Base-by-base conservation (phyloP, 1,140 invertebrate species). In the Orius insidiosus region DNA sequence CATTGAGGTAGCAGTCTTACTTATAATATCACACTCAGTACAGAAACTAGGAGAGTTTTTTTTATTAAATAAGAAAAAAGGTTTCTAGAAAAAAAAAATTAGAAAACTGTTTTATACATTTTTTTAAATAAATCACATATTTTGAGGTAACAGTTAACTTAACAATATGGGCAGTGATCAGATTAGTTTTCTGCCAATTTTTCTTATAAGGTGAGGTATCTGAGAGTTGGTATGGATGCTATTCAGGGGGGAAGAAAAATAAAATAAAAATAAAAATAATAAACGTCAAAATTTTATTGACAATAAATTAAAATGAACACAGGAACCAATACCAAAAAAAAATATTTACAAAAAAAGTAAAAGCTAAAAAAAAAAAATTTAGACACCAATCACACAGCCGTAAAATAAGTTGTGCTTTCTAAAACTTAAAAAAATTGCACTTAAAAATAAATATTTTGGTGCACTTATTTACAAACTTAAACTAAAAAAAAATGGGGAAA, bases 131-230 rank as follows among this genome's bases (percentile, higher is more conserved):
- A 49, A 49, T 49, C 47, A 49, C 47, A 49, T 49, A 24, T 19
- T 44, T 49, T 42, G 47, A 49, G 47, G 47, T 49, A 49, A 49
- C 47, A 49, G 47, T 49, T 49, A 49, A 49, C 41, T 49, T 49
- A 49, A 49, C 40, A 34, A 49, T 32, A 11, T 45, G 47, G 47
- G 47, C 47, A 49, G 47, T 49, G 47, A 30, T 41, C 14, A 36
- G n/a, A n/a, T 3, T 36, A n/a, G 35, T 36, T 11, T 33, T 36
- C 35, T 36, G 14, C 14, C 14, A 11, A 4, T 11, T n/a, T 11
- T n/a, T 11, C 35, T 36, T 36, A 4, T 36, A 36, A 36, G 14
- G 14, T 36, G 35, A 36, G 35, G 35, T 36, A 15, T 36, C 35
- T 36, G 14, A 15, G 35, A 36, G 35, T 15, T 36, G 35, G 35